Evolutionary conservation across 1,140 invertebrate genomes (phyloP), one percentile per base, ranked within the genome.

Genomic region (Meloidogyne chitwoodi): DNA sequence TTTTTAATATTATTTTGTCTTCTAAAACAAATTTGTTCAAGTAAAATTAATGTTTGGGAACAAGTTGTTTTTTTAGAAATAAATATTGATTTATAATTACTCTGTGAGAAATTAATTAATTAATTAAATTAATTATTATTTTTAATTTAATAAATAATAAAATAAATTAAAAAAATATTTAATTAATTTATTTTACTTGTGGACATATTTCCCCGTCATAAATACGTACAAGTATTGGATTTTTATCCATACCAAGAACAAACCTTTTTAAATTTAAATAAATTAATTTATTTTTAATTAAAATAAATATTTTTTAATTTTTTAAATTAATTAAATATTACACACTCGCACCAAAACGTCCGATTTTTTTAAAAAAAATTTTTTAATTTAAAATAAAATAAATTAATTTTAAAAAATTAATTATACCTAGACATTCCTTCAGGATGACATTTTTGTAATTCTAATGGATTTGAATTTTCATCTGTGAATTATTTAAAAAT

Each of bases 371-470:
- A n/a, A n/a, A n/a, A n/a, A n/a, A n/a, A n/a, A n/a, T n/a, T n/a
- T n/a, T n/a, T n/a, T n/a, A n/a, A n/a, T n/a, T n/a, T n/a, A n/a
- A n/a, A n/a, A n/a, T n/a, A n/a, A n/a, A n/a, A n/a, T 38, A 38
- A 31, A 31, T 31, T 31, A 48, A 48, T 19, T 3, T 19, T 56
- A 8, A n/a, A n/a, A n/a, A n/a, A 56, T n/a, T 56, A 56, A 56
- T n/a, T n/a, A n/a, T n/a, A n/a, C 48, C 82, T 69, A n/a, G 68
- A 75, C 66, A 84, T 73, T 27, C 80, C 63, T 26, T 29, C 14
- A 6, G 81, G 81, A 68, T 83, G 81, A 63, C 81, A 83, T 41
- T 76, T 75, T 67, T 83, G 82, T 8, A 83, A 64, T 64, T 83
- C 81, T 19, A 83, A 70, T n/a, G 82, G 82, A 5, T 68, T 65